phyloP scores from a whole-genome alignment of 2,113 vertebrate genomes.

The Phalacrocorax carbo region DNA sequence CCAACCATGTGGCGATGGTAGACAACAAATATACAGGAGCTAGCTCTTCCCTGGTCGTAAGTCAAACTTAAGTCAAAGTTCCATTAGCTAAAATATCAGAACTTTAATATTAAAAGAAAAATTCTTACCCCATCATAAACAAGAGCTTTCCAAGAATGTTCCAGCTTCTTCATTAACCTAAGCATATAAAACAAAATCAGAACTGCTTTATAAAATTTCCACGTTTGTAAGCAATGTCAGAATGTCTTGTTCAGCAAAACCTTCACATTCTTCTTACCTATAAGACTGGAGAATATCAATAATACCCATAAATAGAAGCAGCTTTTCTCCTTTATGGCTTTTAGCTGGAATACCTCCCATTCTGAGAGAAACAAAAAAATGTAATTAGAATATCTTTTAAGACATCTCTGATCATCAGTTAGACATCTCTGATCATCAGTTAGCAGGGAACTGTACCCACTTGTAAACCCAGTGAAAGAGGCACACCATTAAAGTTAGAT shows the following conservation, averaged over 20 bases:
- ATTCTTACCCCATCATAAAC: constrained; percentile 94
- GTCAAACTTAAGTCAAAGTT: not conserved
- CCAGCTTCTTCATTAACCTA: constrained; percentile 97
- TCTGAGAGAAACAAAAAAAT: constrained; percentile 68
- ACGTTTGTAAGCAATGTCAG: not conserved
- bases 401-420: not conserved
- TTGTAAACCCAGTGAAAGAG: not conserved
- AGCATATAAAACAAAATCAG: not conserved
- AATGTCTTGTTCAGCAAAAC: not conserved
- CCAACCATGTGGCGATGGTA: not conserved
- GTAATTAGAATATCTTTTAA: not conserved
- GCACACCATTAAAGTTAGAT: not conserved
- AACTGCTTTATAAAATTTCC: not conserved
- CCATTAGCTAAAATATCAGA: not conserved
- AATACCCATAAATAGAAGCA: constrained; percentile 96
- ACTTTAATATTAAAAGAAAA: not conserved
- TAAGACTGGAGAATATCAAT: constrained; percentile 98
- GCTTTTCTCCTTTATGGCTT: constrained; percentile 91
- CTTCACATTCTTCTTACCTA: constrained; percentile 76
- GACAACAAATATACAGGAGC: not conserved
- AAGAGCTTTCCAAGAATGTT: constrained; percentile 98
- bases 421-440: not conserved
- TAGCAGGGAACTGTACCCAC: not conserved
- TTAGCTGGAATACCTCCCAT: constrained; percentile 98
- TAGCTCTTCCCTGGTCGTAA: not conserved